Base-by-base conservation (phyloP, 2,888 invertebrate species). In the Hirudinaria manillensis region DNA sequence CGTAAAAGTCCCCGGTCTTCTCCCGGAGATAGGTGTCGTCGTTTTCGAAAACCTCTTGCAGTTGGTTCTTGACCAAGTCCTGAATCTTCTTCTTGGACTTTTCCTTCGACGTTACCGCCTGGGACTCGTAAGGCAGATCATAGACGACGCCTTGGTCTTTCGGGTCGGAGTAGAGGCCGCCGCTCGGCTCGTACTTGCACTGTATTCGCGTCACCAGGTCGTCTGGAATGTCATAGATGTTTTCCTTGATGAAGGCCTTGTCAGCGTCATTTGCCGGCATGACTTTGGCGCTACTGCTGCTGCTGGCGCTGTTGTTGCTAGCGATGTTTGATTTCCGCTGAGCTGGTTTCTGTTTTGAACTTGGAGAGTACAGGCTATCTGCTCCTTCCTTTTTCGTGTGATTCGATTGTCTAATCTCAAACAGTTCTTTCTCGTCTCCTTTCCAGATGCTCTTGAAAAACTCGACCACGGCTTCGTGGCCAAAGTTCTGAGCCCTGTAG, bases 391-490 rank as follows among this genome's bases (percentile, higher is more conserved):
- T 27, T 7, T 72, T 68, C 7, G 32, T 61, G 24, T 65, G 53
- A 19, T 66, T 36, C 7, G 34, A 3, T 1, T 76, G 67, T n/a
- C 75, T 65, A n/a, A 74, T 72, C 24, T 68, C 70, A 24, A 78
- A 74, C 13, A 77, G 75, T 3, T 70, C 66, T 45, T 45, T 45
- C 10, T 76, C 74, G 32, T 74, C 66, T 16, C 75, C 74, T 6
- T 75, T 76, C 13, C 68, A 66, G n/a, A 71, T 56, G n/a, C 38
- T 27, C 29, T 68, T 51, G 70, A 79, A 75, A 53, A 65, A 75
- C 19, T 55, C 29, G 10, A 79, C 79, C n/a, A 80, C 55, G 72
- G 75, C 75, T 3, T 75, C 55, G 74, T 78, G 78, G 10, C 77
- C 77, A 56, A 75, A 77, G 3, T 71, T 65, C 36, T 77, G 68